Conservation (phyloP, 2,888 invertebrate species). For the Flexamia atlantica region DNA sequence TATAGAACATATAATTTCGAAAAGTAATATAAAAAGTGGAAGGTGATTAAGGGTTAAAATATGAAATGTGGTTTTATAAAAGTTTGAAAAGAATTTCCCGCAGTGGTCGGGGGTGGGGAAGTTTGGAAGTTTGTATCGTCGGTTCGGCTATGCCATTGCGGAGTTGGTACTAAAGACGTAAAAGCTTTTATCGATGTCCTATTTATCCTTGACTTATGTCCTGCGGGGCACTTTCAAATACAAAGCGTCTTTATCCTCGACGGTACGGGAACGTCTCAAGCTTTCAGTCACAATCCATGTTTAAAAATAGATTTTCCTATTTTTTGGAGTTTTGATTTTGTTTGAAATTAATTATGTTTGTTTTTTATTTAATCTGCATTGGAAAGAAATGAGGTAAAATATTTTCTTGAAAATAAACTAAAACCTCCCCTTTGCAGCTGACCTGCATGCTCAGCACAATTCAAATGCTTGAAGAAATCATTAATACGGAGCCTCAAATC, state of each 20-base stretch:
- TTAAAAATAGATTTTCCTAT: too few species aligned
- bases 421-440: too few species aligned
- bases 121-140: neutral
- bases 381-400: too few species aligned
- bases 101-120: neutral
- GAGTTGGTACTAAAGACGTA: constrained; percentile 37
- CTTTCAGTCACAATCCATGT: neutral
- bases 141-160: constrained; percentile 7
- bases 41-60: neutral
- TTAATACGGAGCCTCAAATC: too few species aligned
- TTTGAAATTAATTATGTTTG: too few species aligned
- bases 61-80: neutral
- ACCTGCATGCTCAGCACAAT: too few species aligned
- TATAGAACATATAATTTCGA: too few species aligned
- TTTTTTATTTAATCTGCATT: too few species aligned
- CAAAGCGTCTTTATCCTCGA: constrained; percentile 1
- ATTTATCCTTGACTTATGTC: constrained; percentile 43
- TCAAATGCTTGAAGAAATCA: too few species aligned
- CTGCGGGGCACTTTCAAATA: constrained; percentile 20
- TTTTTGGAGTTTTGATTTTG: too few species aligned
- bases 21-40: too few species aligned
- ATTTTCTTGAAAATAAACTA: too few species aligned
- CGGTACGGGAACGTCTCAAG: neutral
- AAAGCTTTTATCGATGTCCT: constrained; percentile 37
- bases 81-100: neutral